Evolutionary conservation across 2,797 vertebrate species (phyloP).

Genomic region (Oophaga sylvatica): DNA sequence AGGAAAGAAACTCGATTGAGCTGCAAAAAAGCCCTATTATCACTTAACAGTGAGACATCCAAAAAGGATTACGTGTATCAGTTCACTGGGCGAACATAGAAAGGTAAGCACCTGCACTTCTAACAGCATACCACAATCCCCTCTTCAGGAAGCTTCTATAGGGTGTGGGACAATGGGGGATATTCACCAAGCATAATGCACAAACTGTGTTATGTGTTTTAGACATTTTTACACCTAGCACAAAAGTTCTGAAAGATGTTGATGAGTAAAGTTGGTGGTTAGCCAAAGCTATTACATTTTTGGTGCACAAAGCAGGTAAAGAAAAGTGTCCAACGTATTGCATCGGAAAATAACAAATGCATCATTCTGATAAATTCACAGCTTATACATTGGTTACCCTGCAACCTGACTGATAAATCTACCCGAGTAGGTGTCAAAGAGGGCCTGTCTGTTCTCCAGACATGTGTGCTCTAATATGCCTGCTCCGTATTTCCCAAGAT

Average conservation of each 20-base stretch:
- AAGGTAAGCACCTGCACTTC: constrained; percentile 51
- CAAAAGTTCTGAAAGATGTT: not conserved
- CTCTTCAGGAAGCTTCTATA: not conserved
- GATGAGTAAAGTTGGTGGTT: not conserved
- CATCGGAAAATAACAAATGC: too few relatives aligned
- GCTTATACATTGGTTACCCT: not conserved
- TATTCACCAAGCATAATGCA: not conserved
- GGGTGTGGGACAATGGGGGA: not conserved
- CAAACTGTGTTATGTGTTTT: too few relatives aligned
- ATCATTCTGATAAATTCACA: not conserved
- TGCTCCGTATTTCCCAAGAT: too few relatives aligned
- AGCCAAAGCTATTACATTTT: not conserved
- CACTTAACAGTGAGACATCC: constrained; percentile 32
- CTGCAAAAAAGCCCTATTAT: constrained; percentile 53
- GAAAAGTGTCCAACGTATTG: not conserved
- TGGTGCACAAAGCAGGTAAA: not conserved
- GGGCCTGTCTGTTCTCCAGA: too few relatives aligned
- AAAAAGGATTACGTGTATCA: constrained; percentile 41
- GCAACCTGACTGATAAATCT: not conserved
- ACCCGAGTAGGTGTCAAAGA: too few relatives aligned
- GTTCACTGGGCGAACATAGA: not conserved
- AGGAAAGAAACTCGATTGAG: constrained; percentile 28
- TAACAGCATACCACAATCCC: not conserved
- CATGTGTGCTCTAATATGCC: too few relatives aligned
- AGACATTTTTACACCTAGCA: too few relatives aligned